Evolutionary conservation across 2,888 invertebrate species (phyloP).

Genomic region (Pachycephus smyrnensis): DNA sequence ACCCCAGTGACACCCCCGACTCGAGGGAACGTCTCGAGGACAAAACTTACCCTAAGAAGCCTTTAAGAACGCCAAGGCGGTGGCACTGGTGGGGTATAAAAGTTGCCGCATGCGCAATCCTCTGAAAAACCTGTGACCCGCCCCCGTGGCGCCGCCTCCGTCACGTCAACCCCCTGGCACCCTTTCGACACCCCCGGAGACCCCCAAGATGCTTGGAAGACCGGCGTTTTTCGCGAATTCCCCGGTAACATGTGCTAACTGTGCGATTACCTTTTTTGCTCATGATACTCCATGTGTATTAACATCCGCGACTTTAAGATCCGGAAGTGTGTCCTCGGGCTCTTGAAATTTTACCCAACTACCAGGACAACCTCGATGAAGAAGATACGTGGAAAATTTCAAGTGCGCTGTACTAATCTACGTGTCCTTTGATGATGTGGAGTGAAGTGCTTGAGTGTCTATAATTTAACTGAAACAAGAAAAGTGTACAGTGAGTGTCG

Average conservation of each 20-base stretch:
- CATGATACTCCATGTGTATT: constrained; percentile 39
- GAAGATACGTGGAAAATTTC: neutral
- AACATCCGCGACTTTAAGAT: constrained; percentile 24
- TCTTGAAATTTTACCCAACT: neutral
- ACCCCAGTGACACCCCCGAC: neutral
- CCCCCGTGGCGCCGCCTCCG: constrained; percentile 59
- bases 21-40: constrained; percentile 34
- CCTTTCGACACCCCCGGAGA: constrained; percentile 34
- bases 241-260: constrained; percentile 41
- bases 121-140: constrained; percentile 62
- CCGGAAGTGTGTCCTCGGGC: neutral
- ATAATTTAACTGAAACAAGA: neutral
- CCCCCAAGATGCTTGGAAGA: constrained; percentile 52
- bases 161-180: constrained; percentile 39
- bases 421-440: neutral
- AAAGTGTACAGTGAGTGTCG: neutral
- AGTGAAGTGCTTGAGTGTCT: neutral
- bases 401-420: neutral
- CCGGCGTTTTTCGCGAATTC: constrained; percentile 51
- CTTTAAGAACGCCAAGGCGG: constrained; percentile 62
- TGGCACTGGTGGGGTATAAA: constrained; percentile 59
- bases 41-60: constrained; percentile 65
- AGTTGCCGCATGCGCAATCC: constrained; percentile 64
- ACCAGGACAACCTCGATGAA: neutral
- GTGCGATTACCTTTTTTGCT: constrained; percentile 37